Evolutionary conservation across 2,113 vertebrate genomes (phyloP), one percentile per base, ranked within the genome.

Genomic region (Pseudorhombus dupliciocellatus): DNA sequence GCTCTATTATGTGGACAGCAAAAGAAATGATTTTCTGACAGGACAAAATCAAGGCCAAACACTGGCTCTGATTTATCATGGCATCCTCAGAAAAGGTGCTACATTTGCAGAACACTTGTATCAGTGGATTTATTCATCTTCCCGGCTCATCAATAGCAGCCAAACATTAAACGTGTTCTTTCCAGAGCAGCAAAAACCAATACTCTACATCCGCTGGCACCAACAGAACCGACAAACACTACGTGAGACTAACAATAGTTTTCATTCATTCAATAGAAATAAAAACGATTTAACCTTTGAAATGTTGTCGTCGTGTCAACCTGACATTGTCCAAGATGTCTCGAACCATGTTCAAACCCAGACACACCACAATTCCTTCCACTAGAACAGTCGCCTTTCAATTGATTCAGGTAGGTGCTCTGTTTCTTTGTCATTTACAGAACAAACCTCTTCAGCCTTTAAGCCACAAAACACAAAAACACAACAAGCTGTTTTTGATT

Each of bases 31-130:
- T 62, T 66, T 75, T 57, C 61, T 83, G 59, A 79, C 83, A 65
- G 84, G 75, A 73, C 66, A 25, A 84, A 81, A 81, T 85, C 86
- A 90, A 88, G 86, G 86, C 77, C 81, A 88, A 88, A 88, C 77
- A 84, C 54, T 67, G 67, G 34, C 69, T 80, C 77, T 82, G 50
- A 84, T 84, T 82, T 67, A 81, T 78, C 46, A 25, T 59, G 61
- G 63, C 83, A 66, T 71, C n/a, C 40, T 34, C 60, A 53, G 37
- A 78, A 79, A 81, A 57, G 34, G 48, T 34, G 5, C 18, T 20
- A 34, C 68, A 53, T 74, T 66, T 77, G 46, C 60, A 37, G 46
- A 66, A 51, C 24, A 25, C 71, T 48, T 70, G 61, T 67, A 75
- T 65, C 20, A 22, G 67, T 65, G 60, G 52, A 74, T 73, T 76